Percentiles rank a stretch among this genome's conserved stretches.
phyloP scores from a whole-genome alignment of 2,797 vertebrate genomes.

The Sphenopsis melanotis region DNA sequence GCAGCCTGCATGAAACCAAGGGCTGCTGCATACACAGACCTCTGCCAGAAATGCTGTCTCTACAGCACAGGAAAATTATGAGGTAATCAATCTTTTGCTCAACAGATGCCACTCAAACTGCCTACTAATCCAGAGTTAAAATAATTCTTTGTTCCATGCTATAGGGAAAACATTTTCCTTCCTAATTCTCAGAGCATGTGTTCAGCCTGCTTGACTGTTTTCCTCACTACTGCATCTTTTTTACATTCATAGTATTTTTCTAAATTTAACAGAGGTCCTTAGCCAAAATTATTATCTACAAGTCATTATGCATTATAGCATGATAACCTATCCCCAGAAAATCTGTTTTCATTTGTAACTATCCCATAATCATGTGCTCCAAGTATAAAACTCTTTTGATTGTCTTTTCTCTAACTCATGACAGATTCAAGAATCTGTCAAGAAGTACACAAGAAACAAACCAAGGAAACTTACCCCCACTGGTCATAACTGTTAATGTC shows the following conservation, averaged over 20 bases:
- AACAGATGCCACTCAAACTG: not conserved
- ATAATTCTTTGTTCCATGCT: rapidly evolving
- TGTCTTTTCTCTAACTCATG: not conserved
- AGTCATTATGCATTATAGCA: not conserved
- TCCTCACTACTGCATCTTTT: not conserved
- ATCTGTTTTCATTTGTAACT: not conserved
- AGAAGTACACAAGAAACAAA: not conserved
- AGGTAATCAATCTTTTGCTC: not conserved
- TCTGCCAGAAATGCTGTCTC: not conserved
- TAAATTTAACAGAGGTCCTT: not conserved
- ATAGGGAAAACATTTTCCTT: not conserved
- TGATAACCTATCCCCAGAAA: not conserved
- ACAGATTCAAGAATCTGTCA: not conserved
- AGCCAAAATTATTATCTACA: not conserved
- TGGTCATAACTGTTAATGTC: conserved; percentile 99
- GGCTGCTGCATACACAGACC: not conserved
- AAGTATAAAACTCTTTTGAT: not conserved
- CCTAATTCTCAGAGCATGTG: not conserved
- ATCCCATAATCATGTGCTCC: not conserved
- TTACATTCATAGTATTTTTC: not conserved
- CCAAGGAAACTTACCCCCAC: conserved; percentile 88
- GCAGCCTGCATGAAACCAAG: not conserved
- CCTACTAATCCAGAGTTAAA: not conserved
- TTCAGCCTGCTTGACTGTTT: not conserved
- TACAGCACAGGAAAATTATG: not conserved